Conservation (phyloP, 2,113 vertebrate species). For the Sinocyclocheilus rhinocerous region DNA sequence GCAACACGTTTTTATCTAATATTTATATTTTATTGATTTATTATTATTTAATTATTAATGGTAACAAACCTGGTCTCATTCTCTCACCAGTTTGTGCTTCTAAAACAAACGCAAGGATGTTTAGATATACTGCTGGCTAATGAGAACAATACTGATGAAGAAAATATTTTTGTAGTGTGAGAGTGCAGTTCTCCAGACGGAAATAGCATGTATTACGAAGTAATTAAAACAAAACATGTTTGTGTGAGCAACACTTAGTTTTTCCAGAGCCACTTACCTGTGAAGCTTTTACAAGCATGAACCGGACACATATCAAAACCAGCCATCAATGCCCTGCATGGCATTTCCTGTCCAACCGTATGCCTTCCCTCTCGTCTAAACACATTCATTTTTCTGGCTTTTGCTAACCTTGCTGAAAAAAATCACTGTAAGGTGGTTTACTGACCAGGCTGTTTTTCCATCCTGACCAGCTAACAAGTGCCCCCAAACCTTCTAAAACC, state of each 20-base stretch:
- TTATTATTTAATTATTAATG: no score
- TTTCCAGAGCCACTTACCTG: constrained; percentile 53
- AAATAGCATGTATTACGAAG: constrained; percentile 32
- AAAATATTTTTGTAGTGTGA: neutral
- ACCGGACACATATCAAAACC: constrained; percentile 70
- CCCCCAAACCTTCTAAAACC: neutral
- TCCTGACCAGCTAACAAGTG: neutral
- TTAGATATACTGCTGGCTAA: neutral
- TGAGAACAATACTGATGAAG: neutral
- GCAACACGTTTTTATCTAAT: no score
- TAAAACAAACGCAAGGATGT: neutral
- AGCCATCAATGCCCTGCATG: constrained; percentile 67
- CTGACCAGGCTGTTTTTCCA: neutral
- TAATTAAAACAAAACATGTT: constrained; percentile 58
- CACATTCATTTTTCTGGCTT: neutral
- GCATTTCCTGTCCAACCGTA: constrained; percentile 60
- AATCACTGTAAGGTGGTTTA: neutral
- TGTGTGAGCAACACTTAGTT: constrained; percentile 50
- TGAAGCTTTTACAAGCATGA: constrained; percentile 72
- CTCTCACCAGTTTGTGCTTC: neutral
- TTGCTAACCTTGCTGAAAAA: constrained; percentile 2
- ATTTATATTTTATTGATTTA: no score
- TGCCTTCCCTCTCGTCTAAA: constrained; percentile 38
- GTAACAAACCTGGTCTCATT: no score
- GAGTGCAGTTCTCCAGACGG: constrained; percentile 36